phyloP scores from a whole-genome alignment of 2,113 vertebrate species.

The Scytalopus superciliaris region DNA sequence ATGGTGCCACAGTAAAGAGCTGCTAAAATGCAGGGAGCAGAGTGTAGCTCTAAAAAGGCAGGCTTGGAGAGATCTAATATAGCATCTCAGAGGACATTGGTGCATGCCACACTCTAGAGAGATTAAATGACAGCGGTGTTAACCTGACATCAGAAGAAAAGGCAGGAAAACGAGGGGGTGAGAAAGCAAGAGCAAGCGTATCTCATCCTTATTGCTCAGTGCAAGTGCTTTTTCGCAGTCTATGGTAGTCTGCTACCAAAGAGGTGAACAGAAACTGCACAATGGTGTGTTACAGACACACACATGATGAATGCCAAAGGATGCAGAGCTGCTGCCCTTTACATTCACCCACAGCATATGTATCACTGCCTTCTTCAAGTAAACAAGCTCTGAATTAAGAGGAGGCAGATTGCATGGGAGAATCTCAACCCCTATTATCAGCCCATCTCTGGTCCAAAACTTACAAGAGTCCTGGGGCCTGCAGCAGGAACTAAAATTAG shows the following conservation, averaged over 20 bases:
- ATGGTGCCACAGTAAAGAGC: slow-evolving; percentile 12
- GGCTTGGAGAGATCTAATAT: background rate
- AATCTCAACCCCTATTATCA: background rate
- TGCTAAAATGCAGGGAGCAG: background rate
- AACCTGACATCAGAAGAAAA: background rate
- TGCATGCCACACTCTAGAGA: background rate
- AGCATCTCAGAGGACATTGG: background rate
- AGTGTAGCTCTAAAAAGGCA: background rate
- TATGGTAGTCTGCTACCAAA: background rate
- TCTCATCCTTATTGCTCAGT: background rate
- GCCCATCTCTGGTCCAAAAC: background rate
- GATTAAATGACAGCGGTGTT: background rate
- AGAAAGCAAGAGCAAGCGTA: background rate
- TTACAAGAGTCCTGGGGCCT: background rate
- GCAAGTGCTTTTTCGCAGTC: background rate
- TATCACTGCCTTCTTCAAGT: background rate
- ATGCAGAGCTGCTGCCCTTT: background rate
- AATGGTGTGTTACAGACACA: background rate
- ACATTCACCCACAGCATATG: accelerated
- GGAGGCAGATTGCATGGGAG: background rate
- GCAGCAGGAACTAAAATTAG: background rate
- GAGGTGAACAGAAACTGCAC: background rate
- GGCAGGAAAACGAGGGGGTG: background rate
- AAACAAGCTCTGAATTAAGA: background rate
- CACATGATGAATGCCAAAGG: accelerated